Conservation (phyloP, 2,888 invertebrate species). For the Melikaiella ostensackeni region DNA sequence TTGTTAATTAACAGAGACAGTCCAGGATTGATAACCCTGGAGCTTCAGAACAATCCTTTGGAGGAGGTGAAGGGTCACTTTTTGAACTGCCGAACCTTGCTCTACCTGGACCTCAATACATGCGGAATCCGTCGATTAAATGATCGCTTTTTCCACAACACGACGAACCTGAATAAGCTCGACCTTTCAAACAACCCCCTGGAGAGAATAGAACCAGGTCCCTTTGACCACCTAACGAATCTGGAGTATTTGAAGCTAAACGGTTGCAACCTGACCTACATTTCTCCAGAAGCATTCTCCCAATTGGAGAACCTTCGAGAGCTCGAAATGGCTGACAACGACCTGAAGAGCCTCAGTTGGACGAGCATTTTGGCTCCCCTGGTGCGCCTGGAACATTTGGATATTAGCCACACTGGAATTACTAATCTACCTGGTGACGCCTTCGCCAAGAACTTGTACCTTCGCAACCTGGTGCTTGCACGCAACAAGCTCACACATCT, state of each 20-base stretch:
- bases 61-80: conserved; percentile 82
- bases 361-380: conserved; percentile 81
- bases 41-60: conserved; percentile 84
- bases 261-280: conserved; percentile 81
- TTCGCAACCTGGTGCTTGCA: conserved; percentile 82
- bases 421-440: conserved; percentile 82
- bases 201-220: conserved; percentile 79
- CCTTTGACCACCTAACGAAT: conserved; percentile 83
- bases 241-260: conserved; percentile 83
- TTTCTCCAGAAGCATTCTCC: conserved; percentile 80
- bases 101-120: conserved; percentile 84
- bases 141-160: conserved; percentile 83
- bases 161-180: conserved; percentile 83
- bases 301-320: conserved; percentile 82
- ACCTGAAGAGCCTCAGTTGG: conserved; percentile 81
- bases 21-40: conserved; percentile 84
- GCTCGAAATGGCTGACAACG: conserved; percentile 82
- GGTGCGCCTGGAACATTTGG: conserved; percentile 81
- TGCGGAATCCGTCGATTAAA: conserved; percentile 82
- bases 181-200: conserved; percentile 85
- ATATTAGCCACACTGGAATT: conserved; percentile 82
- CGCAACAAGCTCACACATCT: conserved; percentile 83
- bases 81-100: conserved; percentile 82
- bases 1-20: conserved; percentile 80
- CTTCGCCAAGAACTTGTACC: conserved; percentile 83